A percentile compares a stretch with the other conserved stretches of the same genome.
Conservation (phyloP, 2,797 vertebrate genomes). For the Catamblyrhynchus diadema region DNA sequence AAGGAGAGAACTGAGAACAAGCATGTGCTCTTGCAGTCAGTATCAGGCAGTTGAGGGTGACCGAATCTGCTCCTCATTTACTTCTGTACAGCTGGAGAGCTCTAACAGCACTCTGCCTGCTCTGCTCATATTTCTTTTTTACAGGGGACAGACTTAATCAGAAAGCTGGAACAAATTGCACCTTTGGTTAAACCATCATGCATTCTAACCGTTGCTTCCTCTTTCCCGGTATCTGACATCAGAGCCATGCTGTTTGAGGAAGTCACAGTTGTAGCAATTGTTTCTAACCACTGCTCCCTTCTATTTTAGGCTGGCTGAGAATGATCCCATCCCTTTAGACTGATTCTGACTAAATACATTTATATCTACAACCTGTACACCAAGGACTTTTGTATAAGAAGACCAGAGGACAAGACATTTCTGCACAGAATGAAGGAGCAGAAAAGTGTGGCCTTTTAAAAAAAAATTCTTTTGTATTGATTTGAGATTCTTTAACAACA, state of each 20-base stretch:
- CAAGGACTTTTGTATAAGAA: background rate
- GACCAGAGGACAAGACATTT: background rate
- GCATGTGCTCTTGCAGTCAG: background rate
- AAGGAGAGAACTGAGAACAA: constrained; percentile 8
- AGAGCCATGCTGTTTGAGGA: constrained; percentile 31
- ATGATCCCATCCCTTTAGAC: background rate
- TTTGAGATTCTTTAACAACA: constrained; percentile 27
- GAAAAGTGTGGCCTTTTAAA: background rate
- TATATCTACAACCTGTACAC: background rate
- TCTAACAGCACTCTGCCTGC: background rate
- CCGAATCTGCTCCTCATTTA: background rate
- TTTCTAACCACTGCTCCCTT: constrained; percentile 10
- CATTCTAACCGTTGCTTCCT: constrained; percentile 15
- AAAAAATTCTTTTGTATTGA: background rate
- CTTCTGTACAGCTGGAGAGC: background rate
- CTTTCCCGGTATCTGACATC: constrained; percentile 50
- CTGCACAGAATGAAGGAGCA: background rate
- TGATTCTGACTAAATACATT: background rate
- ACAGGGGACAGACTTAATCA: constrained; percentile 22
- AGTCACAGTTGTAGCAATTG: constrained; percentile 12
- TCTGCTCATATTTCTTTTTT: constrained; percentile 30
- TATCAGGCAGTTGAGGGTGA: background rate
- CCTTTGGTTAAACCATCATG: constrained; percentile 39
- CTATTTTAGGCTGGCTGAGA: constrained; percentile 31
- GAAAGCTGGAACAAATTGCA: constrained; percentile 50